These are phyloP conservation scores for Antennarius maculatus DNA, from an alignment of 2,797 vertebrate species.

Conservation along the genomic window DNA sequence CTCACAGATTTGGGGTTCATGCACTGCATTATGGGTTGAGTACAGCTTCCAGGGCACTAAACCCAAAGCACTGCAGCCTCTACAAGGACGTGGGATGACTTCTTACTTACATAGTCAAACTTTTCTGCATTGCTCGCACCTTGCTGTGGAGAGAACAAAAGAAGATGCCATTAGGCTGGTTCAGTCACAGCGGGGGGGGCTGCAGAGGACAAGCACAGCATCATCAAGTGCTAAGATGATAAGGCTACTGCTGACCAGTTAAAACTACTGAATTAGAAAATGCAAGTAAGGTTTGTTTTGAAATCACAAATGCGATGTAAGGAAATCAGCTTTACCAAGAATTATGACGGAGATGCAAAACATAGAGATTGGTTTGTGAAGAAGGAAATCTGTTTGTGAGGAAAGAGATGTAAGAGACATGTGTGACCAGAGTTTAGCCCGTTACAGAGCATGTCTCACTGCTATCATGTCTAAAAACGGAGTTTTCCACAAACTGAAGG, in stretches of 20 bases:
- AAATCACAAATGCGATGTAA: slow-evolving; percentile 30
- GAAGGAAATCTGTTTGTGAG: slow-evolving; percentile 45
- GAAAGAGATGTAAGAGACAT: slow-evolving; percentile 54
- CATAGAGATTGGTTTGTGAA: slow-evolving; percentile 47
- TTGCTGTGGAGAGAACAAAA: slow-evolving; percentile 82
- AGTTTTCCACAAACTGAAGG: slow-evolving; percentile 3
- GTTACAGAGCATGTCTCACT: slow-evolving; percentile 35
- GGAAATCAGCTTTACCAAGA: slow-evolving; percentile 41
- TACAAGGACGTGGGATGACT: no score
- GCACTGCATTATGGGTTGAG: no score
- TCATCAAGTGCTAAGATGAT: slow-evolving; percentile 35
- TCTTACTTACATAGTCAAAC: slow-evolving; percentile 96
- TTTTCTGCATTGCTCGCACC: slow-evolving; percentile 95
- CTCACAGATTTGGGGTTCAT: no score
- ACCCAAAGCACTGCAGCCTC: no score
- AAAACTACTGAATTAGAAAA: slow-evolving; percentile 57
- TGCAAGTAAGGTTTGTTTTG: slow-evolving; percentile 29
- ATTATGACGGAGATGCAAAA: slow-evolving; percentile 28
- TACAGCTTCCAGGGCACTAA: no score
- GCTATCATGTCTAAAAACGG: background rate
- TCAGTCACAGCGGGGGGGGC: background rate
- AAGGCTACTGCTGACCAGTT: slow-evolving; percentile 46
- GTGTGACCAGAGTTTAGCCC: slow-evolving; percentile 41
- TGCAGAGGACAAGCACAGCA: slow-evolving; percentile 43
- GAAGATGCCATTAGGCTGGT: slow-evolving; percentile 30